Evolutionary conservation across 2,888 invertebrate genomes (phyloP).

Genomic region (Caenorhabditis becei): DNA sequence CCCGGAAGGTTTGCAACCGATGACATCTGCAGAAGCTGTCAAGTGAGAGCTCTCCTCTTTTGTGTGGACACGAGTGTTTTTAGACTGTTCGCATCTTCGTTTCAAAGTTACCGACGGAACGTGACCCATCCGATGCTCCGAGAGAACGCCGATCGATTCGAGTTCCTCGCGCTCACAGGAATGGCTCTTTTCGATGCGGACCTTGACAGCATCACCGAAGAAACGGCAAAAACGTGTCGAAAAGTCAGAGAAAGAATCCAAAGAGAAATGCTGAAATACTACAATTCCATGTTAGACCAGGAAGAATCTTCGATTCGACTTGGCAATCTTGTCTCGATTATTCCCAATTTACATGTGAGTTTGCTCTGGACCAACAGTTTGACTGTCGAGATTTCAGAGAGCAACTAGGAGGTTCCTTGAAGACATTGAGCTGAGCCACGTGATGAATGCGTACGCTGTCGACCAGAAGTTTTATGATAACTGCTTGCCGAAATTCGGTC

Average conservation of each 20-base stretch:
- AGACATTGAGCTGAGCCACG: conserved; percentile 47
- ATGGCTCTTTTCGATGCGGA: conserved; percentile 45
- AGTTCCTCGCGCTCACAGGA: conserved; percentile 42
- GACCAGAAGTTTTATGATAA: conserved; percentile 47
- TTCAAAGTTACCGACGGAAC: conserved; percentile 37
- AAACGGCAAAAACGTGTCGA: conserved; percentile 24
- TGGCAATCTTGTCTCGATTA: conserved; percentile 36
- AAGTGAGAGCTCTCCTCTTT: not conserved
- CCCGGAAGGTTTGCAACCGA: conserved; percentile 40
- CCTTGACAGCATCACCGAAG: conserved; percentile 25
- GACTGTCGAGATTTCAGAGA: no score
- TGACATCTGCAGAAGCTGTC: conserved; percentile 42
- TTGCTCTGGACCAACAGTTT: no score
- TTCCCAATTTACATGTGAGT: conserved; percentile 47
- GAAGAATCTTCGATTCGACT: conserved; percentile 34
- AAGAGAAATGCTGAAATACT: conserved; percentile 40
- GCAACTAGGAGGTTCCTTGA: conserved; percentile 37
- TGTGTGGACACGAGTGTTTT: not conserved
- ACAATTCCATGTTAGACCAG: conserved; percentile 1
- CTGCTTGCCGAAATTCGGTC: conserved; percentile 46
- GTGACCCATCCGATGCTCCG: conserved; percentile 50
- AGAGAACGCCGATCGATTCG: conserved; percentile 38
- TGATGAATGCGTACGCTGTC: conserved; percentile 41
- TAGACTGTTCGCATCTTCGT: conserved; percentile 39
- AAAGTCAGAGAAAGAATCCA: conserved; percentile 29